A percentile compares a stretch with the other conserved stretches of the same genome.
Evolutionary conservation across 2,113 vertebrate genomes (phyloP).

Genomic region (Eudyptes chrysolophus): DNA sequence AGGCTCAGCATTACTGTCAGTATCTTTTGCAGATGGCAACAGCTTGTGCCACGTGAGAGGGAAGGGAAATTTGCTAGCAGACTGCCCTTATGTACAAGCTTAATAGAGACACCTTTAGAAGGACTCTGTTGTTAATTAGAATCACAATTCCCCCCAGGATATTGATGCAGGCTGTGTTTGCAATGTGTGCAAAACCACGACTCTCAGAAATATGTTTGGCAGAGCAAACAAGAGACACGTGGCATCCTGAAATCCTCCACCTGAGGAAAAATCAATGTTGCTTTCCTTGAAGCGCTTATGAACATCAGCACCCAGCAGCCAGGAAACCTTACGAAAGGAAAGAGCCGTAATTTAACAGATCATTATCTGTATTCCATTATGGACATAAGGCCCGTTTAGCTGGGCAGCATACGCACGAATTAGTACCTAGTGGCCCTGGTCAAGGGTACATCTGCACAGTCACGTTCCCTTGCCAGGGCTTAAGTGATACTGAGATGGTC

Average conservation of each 20-base stretch:
- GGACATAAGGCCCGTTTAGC: background rate
- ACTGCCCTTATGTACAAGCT: background rate
- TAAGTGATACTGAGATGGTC: background rate
- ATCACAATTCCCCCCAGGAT: background rate
- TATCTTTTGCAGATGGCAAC: conserved; percentile 3
- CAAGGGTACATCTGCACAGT: background rate
- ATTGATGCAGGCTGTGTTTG: conserved; percentile 44
- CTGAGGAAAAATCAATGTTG: conserved; percentile 16
- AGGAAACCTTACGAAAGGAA: background rate
- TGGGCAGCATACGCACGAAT: accelerated
- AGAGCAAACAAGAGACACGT: background rate
- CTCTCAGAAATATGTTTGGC: background rate
- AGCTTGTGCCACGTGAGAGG: background rate
- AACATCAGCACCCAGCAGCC: background rate
- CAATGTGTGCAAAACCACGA: background rate
- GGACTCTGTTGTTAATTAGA: conserved; percentile 21
- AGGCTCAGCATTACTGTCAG: background rate
- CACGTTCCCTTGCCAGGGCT: background rate
- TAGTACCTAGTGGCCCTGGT: background rate
- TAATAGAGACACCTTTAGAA: conserved; percentile 44
- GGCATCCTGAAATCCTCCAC: conserved; percentile 36
- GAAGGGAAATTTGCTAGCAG: conserved; percentile 15
- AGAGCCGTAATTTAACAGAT: conserved; percentile 20
- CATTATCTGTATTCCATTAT: background rate
- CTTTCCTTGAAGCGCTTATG: background rate